These are phyloP conservation scores for Chondrilla cf. caribensis DNA, from an alignment of 37 sponge, comb jelly and placozoan species.

Conservation along the genomic window DNA sequence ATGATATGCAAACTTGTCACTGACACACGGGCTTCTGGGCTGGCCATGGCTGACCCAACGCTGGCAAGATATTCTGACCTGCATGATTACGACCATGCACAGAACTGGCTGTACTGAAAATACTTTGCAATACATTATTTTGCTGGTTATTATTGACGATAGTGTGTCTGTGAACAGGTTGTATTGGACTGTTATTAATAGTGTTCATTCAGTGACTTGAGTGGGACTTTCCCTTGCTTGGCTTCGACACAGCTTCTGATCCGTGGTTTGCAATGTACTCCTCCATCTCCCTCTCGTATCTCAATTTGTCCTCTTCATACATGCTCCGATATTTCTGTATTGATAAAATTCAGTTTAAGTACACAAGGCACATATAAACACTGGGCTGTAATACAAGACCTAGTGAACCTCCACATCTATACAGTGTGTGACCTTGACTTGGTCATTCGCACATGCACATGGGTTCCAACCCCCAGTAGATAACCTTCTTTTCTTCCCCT, in stretches of 20 bases:
- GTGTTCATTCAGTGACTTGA: too few species aligned
- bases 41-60: background rate
- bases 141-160: too few species aligned
- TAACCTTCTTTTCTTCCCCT: constrained; percentile 67
- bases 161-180: too few species aligned
- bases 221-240: background rate
- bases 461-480: background rate
- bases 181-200: too few species aligned
- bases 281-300: constrained; percentile 70
- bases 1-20: constrained; percentile 20
- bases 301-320: constrained; percentile 62
- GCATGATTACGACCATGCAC: background rate
- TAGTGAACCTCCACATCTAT: too few species aligned
- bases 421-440: background rate
- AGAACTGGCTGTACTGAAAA: too few species aligned
- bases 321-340: constrained; percentile 51
- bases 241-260: background rate
- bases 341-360: background rate
- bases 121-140: too few species aligned
- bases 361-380: background rate
- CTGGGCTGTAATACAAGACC: background rate
- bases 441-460: background rate
- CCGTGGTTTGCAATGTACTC: constrained; percentile 30
- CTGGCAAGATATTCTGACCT: background rate
- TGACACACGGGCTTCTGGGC: background rate